Base-by-base conservation (phyloP, 92 coral and sea anemone genomes). In the Galaxea fascicularis region DNA sequence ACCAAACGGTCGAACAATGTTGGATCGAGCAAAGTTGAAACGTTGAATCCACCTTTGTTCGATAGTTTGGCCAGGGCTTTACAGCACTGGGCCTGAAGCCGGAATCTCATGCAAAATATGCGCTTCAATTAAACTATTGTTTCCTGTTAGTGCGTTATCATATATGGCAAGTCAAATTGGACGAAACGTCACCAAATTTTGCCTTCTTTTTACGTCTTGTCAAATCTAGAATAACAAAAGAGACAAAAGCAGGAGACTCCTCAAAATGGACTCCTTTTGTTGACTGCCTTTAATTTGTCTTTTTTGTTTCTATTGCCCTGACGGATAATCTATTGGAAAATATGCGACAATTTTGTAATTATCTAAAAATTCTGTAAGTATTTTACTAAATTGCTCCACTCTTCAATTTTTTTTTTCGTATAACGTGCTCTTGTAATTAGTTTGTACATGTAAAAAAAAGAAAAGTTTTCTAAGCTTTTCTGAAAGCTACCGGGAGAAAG, bases 21-120 rank as follows among this genome's bases (percentile, higher is more conserved):
- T 76, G 71, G 82, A 70, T 70, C 54, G 51, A 70, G 54, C 75
- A 70, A 70, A 35, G 75, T 70, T 70, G 75, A 54, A 70, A 70
- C 75, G 75, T 14, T 45, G 75, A 70, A 35, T 70, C 52, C 75
- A 70, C 35, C 75, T 70, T 70, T 70, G 75, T 70, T 30, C 75
- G 54, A 70, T 70, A 70, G 52, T 70, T 70, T 70, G 75, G 54
- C 75, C 12, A 63, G 69, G 20, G 20, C 22, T 4, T 65, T 31
- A 65, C 71, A 16, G 71, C 71, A 65, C 71, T 65, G 71, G 41
- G 71, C 71, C 68, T 65, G 45, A 6, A 41, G 45, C 71, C 71
- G 35, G 31, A 65, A 10, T 31, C 71, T 31, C 71, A 65, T 65
- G 35, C 71, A 65, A 65, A 24, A 8, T 65, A 65, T 65, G 71